These are phyloP conservation scores for Delphinus delphis DNA, from an alignment of 2,113 vertebrate species.

Conservation along the genomic window DNA sequence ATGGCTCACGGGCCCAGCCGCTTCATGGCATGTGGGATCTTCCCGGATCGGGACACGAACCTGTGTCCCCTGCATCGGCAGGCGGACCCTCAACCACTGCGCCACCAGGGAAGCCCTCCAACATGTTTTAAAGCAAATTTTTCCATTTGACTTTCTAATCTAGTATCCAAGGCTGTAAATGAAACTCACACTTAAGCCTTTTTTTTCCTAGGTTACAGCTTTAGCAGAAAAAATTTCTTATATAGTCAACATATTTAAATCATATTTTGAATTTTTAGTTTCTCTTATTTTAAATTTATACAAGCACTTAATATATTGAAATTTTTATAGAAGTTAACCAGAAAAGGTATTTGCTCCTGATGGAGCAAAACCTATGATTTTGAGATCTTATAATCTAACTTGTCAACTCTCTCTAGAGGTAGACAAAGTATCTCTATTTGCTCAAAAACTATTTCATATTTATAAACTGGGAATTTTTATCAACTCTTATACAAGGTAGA, in stretches of 20 bases:
- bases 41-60: too few species aligned
- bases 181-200: neutral
- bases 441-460: neutral
- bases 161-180: neutral
- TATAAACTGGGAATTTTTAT: conserved; percentile 8
- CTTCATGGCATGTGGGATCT: too few species aligned
- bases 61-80: too few species aligned
- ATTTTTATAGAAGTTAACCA: neutral
- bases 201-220: neutral
- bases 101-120: too few species aligned
- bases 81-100: too few species aligned
- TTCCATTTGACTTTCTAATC: neutral
- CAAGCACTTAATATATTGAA: neutral
- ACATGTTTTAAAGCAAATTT: neutral
- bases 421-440: neutral
- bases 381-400: neutral
- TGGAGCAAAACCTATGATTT: neutral
- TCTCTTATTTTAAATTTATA: neutral
- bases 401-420: neutral
- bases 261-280: neutral
- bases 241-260: neutral
- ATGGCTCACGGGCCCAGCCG: too few species aligned
- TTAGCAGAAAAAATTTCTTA: neutral
- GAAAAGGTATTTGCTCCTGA: neutral
- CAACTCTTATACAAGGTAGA: neutral